Evolutionary conservation across 2,888 invertebrate species (phyloP).

Genomic region (Brachyopa scutellaris): DNA sequence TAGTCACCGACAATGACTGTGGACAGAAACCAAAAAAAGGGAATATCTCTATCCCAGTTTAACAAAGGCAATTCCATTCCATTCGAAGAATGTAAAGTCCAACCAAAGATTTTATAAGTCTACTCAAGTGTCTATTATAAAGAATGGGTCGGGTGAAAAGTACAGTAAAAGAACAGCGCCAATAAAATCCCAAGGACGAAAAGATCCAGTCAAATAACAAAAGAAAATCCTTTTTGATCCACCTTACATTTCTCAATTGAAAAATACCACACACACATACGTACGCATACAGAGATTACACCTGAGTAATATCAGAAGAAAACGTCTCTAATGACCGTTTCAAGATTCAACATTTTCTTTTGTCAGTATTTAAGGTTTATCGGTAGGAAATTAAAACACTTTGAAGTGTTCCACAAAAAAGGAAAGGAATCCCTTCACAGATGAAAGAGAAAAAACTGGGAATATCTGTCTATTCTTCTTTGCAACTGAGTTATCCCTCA

Average conservation of each 20-base stretch:
- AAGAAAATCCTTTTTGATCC: conserved; percentile 31
- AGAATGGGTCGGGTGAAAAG: no score
- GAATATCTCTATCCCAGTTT: conserved; percentile 21
- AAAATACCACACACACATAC: background rate
- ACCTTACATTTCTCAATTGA: conserved; percentile 19
- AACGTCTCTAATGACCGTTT: conserved; percentile 52
- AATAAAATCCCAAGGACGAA: background rate
- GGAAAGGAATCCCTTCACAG: background rate
- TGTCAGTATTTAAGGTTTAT: conserved; percentile 24
- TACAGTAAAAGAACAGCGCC: conserved; percentile 3
- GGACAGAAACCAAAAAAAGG: conserved; percentile 11
- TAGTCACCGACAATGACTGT: conserved; percentile 59
- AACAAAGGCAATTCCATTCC: conserved; percentile 31
- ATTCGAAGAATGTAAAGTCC: conserved; percentile 19
- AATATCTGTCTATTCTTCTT: conserved; percentile 19
- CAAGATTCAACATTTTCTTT: conserved; percentile 23
- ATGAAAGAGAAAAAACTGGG: background rate
- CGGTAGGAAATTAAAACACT: conserved; percentile 46
- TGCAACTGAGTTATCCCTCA: conserved; percentile 19
- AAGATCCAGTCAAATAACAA: background rate
- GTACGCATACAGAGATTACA: background rate
- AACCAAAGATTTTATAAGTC: conserved; percentile 56
- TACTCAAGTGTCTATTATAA: conserved; percentile 48
- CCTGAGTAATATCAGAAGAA: conserved; percentile 35
- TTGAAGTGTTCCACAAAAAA: background rate